Evolutionary conservation across 2,888 invertebrate genomes (phyloP), one percentile per base, ranked within the genome.

Genomic region (Argyra leucocephala): DNA sequence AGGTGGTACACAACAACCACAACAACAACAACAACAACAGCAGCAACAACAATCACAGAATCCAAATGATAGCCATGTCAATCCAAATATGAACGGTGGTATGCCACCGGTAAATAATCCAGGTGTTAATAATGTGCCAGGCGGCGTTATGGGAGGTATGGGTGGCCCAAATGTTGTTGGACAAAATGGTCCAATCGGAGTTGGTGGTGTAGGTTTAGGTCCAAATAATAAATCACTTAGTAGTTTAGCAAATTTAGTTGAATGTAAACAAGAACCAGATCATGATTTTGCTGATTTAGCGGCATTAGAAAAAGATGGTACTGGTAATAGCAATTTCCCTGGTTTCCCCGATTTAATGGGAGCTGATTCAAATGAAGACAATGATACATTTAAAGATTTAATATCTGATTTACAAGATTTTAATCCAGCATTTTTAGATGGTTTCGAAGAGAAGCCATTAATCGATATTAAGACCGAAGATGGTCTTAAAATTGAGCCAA

Each of bases 211-310:
- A 64, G 72, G 71, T 67, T 71, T 71, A 67, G 70, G 69, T 67
- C 69, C 68, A 57, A 71, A 83, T 81, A 75, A 82, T 81, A 70
- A 81, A 59, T 82, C 81, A 67, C 80, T 82, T 18, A 76, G 81
- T 67, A 85, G 85, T 72, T 81, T 86, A 66, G 84, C 83, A 57
- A 85, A 84, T 69, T 76, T 90, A 73, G 89, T 93, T 22, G 92
- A 93, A 78, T 91, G 93, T 80, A 90, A 90, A 71, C 88, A 89
- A 63, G 90, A 91, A 74, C 91, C 91, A 18, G 90, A 91, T 76
- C 88, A 88, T 74, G 92, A 91, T 75, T 93, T 91, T 76, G 89
- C 90, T n/a, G 92, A 92, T 69, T 80, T 93, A 71, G 91, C 91
- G 12, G 90, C 89, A 9, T 81, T 93, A 67, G 93, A 93, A 73